A percentile compares a stretch with the other conserved stretches of the same genome.
phyloP scores from a whole-genome alignment of 2,888 invertebrate genomes.

The Coleophora deauratella region DNA sequence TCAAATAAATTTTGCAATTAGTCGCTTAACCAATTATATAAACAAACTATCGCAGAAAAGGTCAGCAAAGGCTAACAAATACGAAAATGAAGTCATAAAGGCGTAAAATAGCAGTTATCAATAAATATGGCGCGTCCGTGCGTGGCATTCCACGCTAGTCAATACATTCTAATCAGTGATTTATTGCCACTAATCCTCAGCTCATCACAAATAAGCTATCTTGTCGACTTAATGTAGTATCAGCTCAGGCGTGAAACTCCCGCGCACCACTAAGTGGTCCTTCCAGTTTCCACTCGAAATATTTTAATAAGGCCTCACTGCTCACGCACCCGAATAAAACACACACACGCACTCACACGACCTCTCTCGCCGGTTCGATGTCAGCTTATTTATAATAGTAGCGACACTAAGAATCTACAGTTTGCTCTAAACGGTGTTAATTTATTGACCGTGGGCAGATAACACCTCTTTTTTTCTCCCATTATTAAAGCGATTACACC shows the following conservation, averaged over 20 bases:
- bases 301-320: conserved; percentile 73
- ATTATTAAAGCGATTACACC: conserved; percentile 74
- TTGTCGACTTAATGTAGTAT: conserved; percentile 74
- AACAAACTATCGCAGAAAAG: conserved; percentile 26
- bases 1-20: no score
- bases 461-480: conserved; percentile 72
- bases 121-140: conserved; percentile 57
- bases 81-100: conserved; percentile 56
- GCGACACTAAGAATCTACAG: conserved; percentile 72
- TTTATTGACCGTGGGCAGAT: conserved; percentile 75
- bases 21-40: conserved; percentile 40
- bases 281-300: conserved; percentile 75
- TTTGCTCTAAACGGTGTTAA: conserved; percentile 75
- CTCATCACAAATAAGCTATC: conserved; percentile 74
- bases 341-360: conserved; percentile 47
- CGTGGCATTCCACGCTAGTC: conserved; percentile 66
- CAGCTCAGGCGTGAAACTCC: conserved; percentile 73
- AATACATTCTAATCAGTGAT: conserved; percentile 75
- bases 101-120: conserved; percentile 49
- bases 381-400: conserved; percentile 70
- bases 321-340: conserved; percentile 72
- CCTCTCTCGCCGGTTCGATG: conserved; percentile 43
- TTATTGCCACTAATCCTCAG: conserved; percentile 71
- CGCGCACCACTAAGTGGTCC: conserved; percentile 74
- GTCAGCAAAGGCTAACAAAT: conserved; percentile 49